A percentile compares a stretch with the other conserved stretches of the same genome.
phyloP scores from a whole-genome alignment of 1,140 invertebrate genomes.

The Parapsyche elsis region DNA sequence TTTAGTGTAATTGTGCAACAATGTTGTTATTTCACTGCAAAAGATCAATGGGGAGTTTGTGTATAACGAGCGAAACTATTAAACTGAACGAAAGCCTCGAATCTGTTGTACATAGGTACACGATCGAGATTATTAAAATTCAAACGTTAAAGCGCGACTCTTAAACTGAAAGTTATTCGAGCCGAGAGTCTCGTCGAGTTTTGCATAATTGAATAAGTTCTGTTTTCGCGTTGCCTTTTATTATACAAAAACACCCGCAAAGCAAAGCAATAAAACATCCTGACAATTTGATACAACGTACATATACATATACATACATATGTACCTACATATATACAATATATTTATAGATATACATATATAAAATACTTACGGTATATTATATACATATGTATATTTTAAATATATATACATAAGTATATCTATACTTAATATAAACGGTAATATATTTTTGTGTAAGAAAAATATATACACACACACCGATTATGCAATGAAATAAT shows the following conservation, averaged over 20 bases:
- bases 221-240: conserved; percentile 21
- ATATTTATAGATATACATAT: background rate
- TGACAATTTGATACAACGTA: conserved; percentile 15
- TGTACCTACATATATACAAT: conserved; percentile 2
- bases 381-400: conserved; percentile 19
- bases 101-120: background rate
- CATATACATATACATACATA: conserved; percentile 22
- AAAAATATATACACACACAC: no score
- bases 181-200: conserved; percentile 1
- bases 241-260: conserved; percentile 1
- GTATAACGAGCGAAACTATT: conserved; percentile 9
- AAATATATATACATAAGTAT: conserved; percentile 15
- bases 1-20: no score
- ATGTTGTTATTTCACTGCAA: no score
- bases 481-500: no score
- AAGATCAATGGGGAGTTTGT: background rate
- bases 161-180: conserved; percentile 6
- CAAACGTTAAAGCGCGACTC: background rate
- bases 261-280: conserved; percentile 15
- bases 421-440: conserved; percentile 6
- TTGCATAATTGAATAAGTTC: conserved; percentile 24
- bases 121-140: background rate
- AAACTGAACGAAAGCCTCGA: background rate
- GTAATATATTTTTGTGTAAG: no score
- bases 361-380: no score